Conservation (phyloP, 2,113 vertebrate species). For the Chaetura pelagica region DNA sequence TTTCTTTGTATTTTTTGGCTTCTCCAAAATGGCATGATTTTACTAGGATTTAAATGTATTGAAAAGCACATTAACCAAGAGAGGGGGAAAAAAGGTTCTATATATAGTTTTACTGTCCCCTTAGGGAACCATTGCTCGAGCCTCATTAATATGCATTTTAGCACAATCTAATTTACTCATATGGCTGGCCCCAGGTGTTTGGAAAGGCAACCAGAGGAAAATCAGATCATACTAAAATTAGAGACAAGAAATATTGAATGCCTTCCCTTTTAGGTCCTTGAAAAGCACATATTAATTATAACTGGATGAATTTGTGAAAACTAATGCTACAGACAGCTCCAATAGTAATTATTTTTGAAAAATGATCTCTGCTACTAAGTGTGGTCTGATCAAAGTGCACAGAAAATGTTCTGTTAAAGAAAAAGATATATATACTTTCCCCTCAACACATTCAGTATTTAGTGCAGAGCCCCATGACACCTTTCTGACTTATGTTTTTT, state of each 20-base stretch:
- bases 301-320: slow-evolving; percentile 62
- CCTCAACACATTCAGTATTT: neutral
- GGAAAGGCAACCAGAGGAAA: slow-evolving; percentile 72
- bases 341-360: slow-evolving; percentile 62
- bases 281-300: slow-evolving; percentile 75
- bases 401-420: slow-evolving; percentile 17
- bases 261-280: slow-evolving; percentile 70
- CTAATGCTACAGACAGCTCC: slow-evolving; percentile 15
- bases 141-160: slow-evolving; percentile 80
- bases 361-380: neutral
- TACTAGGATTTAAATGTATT: slow-evolving; percentile 38
- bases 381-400: slow-evolving; percentile 18
- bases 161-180: slow-evolving; percentile 78
- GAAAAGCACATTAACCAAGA: slow-evolving; percentile 55
- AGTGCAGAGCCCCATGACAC: neutral
- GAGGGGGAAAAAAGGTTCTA: slow-evolving; percentile 5
- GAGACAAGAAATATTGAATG: slow-evolving; percentile 67
- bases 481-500: neutral
- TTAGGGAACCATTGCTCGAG: slow-evolving; percentile 67
- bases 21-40: neutral
- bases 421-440: neutral
- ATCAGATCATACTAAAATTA: slow-evolving; percentile 77
- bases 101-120: slow-evolving; percentile 69
- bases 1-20: neutral
- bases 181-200: slow-evolving; percentile 75